Evolutionary conservation across 64 coral and sea anemone genomes (phyloP), one percentile per base, ranked within the genome.

Genomic region (Dendronephthya gigantea): DNA sequence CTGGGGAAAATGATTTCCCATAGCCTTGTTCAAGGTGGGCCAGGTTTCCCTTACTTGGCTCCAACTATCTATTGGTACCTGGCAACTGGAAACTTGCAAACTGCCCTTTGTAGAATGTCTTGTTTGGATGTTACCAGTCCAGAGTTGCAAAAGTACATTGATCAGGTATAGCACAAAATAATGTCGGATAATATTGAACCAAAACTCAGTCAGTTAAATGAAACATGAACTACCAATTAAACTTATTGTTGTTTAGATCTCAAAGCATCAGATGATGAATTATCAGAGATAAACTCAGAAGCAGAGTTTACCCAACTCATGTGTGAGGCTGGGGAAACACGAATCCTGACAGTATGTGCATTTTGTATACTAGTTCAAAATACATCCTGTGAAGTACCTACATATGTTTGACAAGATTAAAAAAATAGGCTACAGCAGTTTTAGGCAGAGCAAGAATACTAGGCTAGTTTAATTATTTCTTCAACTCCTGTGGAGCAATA

Each of bases 1-100:
- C 66, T 93, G 15, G 87, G 88, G 13, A 87, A 90, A 82, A 85
- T 89, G 88, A 45, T 89, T 41, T 33, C 82, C 28, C 81, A 88
- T 43, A 92, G 91, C 22, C 55, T 92, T n/a, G 39, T 92, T 6
- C 91, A 92, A 22, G 40, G 83, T 86, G 91, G 87, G 40, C 75
- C 87, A 83, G 91, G 91, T 1, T 92, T 89, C 47, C 91, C 87
- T 9, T 92, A 92, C 10, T 51, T 90, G 25, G 19, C 88, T 43
- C 88, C 88, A 83, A 16, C 48, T 14, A 65, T 88, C 30, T 86
- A 88, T 40, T 84, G 85, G 41, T 91, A 91, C 50, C 27, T 88
- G 19, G 76, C 58, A 13, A 91, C 90, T 79, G 86, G 86, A 11
- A 86, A 92, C 49, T 49, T 88, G 34, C 86, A 85, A 39, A 48